Evolutionary conservation across 2,113 vertebrate species (phyloP), one percentile per base, ranked within the genome.

Genomic region (Ceyx melanurus): DNA sequence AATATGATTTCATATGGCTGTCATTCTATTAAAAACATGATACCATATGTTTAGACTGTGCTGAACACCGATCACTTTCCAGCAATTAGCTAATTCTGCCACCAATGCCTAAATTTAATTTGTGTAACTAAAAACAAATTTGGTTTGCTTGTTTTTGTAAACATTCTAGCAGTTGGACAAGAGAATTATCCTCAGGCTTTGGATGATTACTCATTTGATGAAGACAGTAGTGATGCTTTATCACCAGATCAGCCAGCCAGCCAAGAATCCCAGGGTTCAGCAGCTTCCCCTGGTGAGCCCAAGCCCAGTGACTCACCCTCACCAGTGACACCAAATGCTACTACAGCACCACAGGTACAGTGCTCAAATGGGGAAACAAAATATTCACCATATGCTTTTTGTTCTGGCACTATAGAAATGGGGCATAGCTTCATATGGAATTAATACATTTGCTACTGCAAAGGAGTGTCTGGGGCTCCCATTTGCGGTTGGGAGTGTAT

Each of bases 241-340:
- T 99, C 99, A 83, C 99, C 99, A 3, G 99, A 99, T 95, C 99
- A 99, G 76, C 99, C 99, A 2, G 99, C 98, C 48, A 99, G 99
- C 97, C 99, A 99, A 94, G 99, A 99, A 96, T 99, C 99, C 10
- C 99, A 99, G 93, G 97, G 97, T 43, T 99, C 99, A 61, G 97
- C 97, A 10, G 97, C 99, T 5, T 99, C 99, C 76, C 99, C 99
- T 10, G 97, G 91, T 62, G 99, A 99, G 82, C 93, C 83, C 87
- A 98, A 97, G 97, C 15, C 87, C 15, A 98, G 94, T 45, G 99
- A 99, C 91, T 97, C 97, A 1, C 97, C 98, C 23, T 98, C 98
- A 83, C 98, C 98, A 61, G 15, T 91, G 70, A 94, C 97, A 23
- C 45, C 97, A 45, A 97, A 86, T 88, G 95, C 97, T 93, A 82